Evolutionary conservation across 2,888 invertebrate species (phyloP).

Genomic region (Mimumesa dahlbomi): DNA sequence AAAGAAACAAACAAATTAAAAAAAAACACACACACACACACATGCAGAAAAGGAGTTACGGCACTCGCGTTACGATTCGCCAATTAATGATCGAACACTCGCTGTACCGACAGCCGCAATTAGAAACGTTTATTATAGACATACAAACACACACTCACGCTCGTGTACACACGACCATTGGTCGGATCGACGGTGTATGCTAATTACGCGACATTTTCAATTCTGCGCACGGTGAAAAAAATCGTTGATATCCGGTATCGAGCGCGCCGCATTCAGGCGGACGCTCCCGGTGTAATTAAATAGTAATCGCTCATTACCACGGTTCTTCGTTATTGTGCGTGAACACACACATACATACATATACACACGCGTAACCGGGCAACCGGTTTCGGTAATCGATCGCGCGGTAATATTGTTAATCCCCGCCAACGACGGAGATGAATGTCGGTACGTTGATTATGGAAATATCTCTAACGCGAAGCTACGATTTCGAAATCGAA

Average conservation of each 20-base stretch:
- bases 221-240: conserved; percentile 47
- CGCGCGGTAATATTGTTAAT: conserved; percentile 11
- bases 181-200: conserved; percentile 19
- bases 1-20: not conserved
- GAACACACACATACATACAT: too few species aligned
- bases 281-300: conserved; percentile 50
- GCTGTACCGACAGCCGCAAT: conserved; percentile 1
- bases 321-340: conserved; percentile 39
- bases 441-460: conserved; percentile 1
- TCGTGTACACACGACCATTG: too few species aligned
- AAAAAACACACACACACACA: not conserved
- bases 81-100: too few species aligned
- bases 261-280: not conserved
- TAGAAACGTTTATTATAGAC: conserved; percentile 21
- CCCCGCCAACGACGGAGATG: not conserved
- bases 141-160: too few species aligned
- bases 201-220: conserved; percentile 42
- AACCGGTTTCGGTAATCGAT: conserved; percentile 39
- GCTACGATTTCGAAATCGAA: conserved; percentile 1
- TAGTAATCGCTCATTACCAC: conserved; percentile 55
- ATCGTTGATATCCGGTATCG: conserved; percentile 56
- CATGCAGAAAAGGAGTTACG: too few species aligned
- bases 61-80: too few species aligned
- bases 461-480: conserved; percentile 9
- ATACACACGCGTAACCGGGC: not conserved